Conservation (phyloP, 2,797 vertebrate genomes). For the Orestias chungarensis region DNA sequence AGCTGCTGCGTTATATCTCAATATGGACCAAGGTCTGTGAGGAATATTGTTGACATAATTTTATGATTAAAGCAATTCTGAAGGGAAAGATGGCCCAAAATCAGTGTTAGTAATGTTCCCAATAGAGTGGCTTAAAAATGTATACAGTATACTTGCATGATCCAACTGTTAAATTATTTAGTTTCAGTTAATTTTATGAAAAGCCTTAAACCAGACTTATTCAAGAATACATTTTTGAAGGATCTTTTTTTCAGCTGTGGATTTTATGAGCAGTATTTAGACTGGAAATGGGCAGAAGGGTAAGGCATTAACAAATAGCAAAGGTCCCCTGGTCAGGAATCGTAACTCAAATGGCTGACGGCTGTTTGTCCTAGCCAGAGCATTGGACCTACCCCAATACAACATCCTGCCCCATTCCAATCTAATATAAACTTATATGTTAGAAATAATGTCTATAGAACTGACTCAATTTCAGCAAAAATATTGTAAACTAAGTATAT, state of each 20-base stretch:
- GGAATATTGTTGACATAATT: not conserved
- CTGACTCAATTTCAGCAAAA: not conserved
- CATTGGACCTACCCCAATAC: no score
- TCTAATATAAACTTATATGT: not conserved
- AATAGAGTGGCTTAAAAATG: not conserved
- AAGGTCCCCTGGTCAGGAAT: no score
- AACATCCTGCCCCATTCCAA: no score
- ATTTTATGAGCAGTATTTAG: no score
- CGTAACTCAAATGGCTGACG: no score
- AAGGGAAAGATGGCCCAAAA: not conserved
- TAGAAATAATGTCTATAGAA: not conserved
- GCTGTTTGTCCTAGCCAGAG: no score
- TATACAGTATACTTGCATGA: not conserved
- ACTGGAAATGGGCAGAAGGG: no score
- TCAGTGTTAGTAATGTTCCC: not conserved
- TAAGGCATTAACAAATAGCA: no score
- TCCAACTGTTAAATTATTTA: not conserved
- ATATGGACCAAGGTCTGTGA: not conserved
- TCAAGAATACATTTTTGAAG: no score
- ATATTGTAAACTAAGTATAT: not conserved
- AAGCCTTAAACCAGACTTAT: not conserved
- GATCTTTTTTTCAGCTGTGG: no score
- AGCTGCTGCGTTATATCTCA: not conserved
- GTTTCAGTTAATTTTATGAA: not conserved
- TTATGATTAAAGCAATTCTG: not conserved